Evolutionary conservation across 2,888 invertebrate genomes (phyloP).

Genomic region (Nebria brevicollis): DNA sequence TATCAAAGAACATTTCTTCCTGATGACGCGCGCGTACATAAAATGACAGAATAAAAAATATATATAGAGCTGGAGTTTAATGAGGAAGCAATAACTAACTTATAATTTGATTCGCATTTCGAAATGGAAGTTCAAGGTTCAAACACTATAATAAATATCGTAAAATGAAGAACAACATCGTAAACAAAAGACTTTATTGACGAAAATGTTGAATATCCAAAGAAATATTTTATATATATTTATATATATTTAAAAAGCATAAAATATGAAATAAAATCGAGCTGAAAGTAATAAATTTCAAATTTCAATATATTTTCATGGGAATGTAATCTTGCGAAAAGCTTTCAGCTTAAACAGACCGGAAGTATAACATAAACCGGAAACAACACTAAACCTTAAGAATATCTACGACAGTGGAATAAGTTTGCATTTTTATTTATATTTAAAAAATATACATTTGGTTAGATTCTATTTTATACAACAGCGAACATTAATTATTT

Average conservation of each 20-base stretch:
- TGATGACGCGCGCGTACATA: no score
- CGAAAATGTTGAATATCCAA: conserved; percentile 25
- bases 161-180: conserved; percentile 22
- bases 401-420: not conserved
- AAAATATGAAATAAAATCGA: conserved; percentile 41
- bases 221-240: conserved; percentile 28
- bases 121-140: not conserved
- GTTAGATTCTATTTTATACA: no score
- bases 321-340: conserved; percentile 23
- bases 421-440: not conserved
- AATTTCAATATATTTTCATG: conserved; percentile 42
- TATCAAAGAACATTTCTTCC: no score
- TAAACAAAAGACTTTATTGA: conserved; percentile 24
- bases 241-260: conserved; percentile 36
- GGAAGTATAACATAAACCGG: conserved; percentile 7
- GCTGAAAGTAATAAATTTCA: conserved; percentile 33
- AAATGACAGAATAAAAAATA: no score
- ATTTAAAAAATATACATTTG: no score
- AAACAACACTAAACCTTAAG: not conserved
- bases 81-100: no score
- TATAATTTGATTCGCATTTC: no score
- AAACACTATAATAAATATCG: conserved; percentile 38
- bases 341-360: conserved; percentile 15
- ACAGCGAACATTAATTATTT: not conserved
- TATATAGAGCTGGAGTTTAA: no score